Conservation (phyloP, 2,797 vertebrate species). For the Parambassis ranga region DNA sequence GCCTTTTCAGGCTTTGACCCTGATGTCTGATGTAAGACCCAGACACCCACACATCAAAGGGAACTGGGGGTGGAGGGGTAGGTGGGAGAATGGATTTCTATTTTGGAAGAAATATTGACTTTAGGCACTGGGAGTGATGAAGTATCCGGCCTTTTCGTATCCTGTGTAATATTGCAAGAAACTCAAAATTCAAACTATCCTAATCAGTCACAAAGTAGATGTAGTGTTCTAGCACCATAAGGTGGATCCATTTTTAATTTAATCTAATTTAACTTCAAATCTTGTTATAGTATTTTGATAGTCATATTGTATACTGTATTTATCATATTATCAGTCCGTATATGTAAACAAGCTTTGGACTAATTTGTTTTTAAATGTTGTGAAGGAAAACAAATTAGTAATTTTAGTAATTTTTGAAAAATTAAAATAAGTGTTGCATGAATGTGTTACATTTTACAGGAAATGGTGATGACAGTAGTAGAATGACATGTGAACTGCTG, state of each 20-base stretch:
- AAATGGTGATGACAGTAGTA: no score
- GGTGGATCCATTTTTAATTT: slow-evolving; percentile 30
- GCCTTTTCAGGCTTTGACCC: slow-evolving; percentile 83
- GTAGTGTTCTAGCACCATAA: slow-evolving; percentile 3
- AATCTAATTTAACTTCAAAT: no score
- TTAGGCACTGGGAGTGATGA: slow-evolving; percentile 75
- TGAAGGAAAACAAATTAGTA: no score
- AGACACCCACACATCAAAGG: slow-evolving; percentile 84
- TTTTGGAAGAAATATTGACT: slow-evolving; percentile 82
- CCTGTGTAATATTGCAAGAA: slow-evolving; percentile 63
- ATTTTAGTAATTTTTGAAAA: no score
- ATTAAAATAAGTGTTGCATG: no score
- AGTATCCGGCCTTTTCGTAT: slow-evolving; percentile 72
- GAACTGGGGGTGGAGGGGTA: slow-evolving; percentile 42
- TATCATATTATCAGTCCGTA: background rate
- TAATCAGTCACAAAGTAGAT: slow-evolving; percentile 10
- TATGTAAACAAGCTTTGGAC: no score
- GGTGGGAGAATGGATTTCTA: slow-evolving; percentile 78
- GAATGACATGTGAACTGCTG: no score
- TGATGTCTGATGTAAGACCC: slow-evolving; percentile 84
- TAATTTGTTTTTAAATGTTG: no score
- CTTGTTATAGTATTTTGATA: no score
- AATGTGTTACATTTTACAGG: no score
- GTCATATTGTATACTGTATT: background rate
- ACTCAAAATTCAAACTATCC: slow-evolving; percentile 44